Percentiles rank a stretch among this genome's conserved stretches.
These are phyloP conservation scores for Oncorhynchus kisutch DNA, from an alignment of 2,113 vertebrate genomes.

Conservation along the genomic window DNA sequence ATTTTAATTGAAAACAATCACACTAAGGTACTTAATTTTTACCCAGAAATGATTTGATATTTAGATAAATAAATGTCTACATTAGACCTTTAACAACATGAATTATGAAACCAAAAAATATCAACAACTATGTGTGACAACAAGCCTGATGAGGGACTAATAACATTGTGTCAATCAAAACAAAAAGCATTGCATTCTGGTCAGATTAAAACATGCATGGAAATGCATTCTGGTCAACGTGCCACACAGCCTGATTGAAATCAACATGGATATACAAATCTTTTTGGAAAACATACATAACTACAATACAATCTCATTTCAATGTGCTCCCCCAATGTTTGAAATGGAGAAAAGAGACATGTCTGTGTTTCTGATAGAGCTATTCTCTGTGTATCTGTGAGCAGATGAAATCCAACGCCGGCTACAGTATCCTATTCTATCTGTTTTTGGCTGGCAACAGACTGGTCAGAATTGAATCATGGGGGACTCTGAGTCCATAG, in stretches of 20 bases:
- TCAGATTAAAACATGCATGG: slow-evolving; percentile 33
- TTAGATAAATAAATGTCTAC: too few relatives aligned
- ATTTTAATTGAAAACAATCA: too few relatives aligned
- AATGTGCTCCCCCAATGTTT: neutral
- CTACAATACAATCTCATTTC: slow-evolving; percentile 13
- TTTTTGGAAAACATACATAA: slow-evolving; percentile 17
- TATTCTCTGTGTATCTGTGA: neutral
- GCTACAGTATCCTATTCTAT: neutral
- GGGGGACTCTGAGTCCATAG: neutral
- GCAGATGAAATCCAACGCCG: neutral
- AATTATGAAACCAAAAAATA: slow-evolving; percentile 27
- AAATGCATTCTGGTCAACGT: neutral
- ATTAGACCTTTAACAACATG: slow-evolving; percentile 6
- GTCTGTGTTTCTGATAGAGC: neutral
- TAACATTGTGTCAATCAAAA: slow-evolving; percentile 17
- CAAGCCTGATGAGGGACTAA: slow-evolving; percentile 26
- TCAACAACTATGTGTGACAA: slow-evolving; percentile 2
- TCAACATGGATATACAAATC: slow-evolving; percentile 22
- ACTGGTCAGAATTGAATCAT: slow-evolving; percentile 5
- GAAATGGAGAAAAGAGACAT: neutral
- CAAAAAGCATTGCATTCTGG: slow-evolving; percentile 21
- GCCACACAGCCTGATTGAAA: slow-evolving; percentile 4
- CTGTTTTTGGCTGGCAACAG: slow-evolving; percentile 3
- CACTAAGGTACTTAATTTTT: too few relatives aligned
- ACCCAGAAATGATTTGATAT: too few relatives aligned